Base-by-base conservation (phyloP, 2,888 invertebrate genomes). In the Plagodis pulveraria region DNA sequence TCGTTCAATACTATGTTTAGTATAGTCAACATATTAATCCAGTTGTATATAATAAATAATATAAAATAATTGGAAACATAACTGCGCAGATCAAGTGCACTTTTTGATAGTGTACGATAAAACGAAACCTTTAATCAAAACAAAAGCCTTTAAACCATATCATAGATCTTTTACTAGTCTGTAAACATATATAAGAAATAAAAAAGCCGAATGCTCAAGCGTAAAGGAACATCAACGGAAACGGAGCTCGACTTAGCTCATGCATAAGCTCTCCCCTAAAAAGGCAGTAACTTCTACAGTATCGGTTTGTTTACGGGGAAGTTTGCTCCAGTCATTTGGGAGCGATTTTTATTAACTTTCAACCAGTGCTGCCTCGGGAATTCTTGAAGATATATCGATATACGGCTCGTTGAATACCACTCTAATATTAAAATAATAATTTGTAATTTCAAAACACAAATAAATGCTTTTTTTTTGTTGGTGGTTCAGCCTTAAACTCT, bases 301-400 rank as follows among this genome's bases (percentile, higher is more conserved):
- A 82, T 83, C 80, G 82, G 82, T 83, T 78, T 87, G 87, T 87
- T 87, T 84, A 86, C 82, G 76, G 74, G 70, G 72, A 87, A 87
- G 80, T 87, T 87, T 78, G 74, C 76, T 72, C 69, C 76, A 87
- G 85, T 88, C 83, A 86, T 88, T 87, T 82, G 86, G 85, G 83
- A 85, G 72, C 88, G 78, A 87, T 89, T 89, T 90, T 91, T 90
- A 89, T 89, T 87, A 90, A 90, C 87, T 88, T 86, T 81, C 51
- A 6, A 75, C 71, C 78, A 56, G 60, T 52, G 60, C 0, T 56
- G 56, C 0, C 22, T 22, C 22, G 22, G 22, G 22, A 22, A 22
- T 22, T 22, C 22, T 22, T 22, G 22, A 22, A 22, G 22, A 22
- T 22, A 22, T 22, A 22, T 22, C 22, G 22, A 22, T 4, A 22